Evolutionary conservation across 2,113 vertebrate species (phyloP), one percentile per base, ranked within the genome.

Genomic region (Ptychochromis oligacanthus): DNA sequence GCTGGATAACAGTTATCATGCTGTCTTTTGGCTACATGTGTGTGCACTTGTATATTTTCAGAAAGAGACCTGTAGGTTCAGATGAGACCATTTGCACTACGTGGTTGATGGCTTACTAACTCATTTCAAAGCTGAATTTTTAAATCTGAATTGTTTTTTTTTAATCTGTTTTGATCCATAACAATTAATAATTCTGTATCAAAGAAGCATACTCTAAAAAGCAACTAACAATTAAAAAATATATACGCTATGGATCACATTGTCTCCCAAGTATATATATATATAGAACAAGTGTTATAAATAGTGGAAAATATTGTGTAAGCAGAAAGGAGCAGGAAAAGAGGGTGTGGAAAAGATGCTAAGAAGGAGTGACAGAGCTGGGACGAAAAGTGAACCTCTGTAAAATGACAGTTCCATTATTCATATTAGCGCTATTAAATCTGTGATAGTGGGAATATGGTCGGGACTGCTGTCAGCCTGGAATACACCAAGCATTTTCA

Each of bases 401-500:
- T 75, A 49, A 82, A 91, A 67, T 59, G 76, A 80, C 59, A 40
- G 62, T 83, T 88, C 20, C 67, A 78, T 89, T 88, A 87, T 90
- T 94, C 57, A 88, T 88, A 80, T 75, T 87, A 59, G 43, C 61
- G 65, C 55, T 87, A 82, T 87, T 82, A 75, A 77, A 85, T 87
- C 78, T 67, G 43, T 70, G 22, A 86, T 65, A 70, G 78, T 22
- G n/a, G 34, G 28, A 72, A 65, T 18, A 7, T 82, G 62, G 49
- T 67, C 54, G 40, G 20, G 76, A 78, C 38, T 34, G 75, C 80
- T 83, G 70, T 75, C 57, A 78, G 46, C 22, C 61, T 36, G 40
- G 38, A 72, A 59, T 28, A 76, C 75, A 40, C 8, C 24, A 60
- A 24, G 52, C 55, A 70, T 76, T 49, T 61, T 28, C 4, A 74